phyloP scores from a whole-genome alignment of 1,140 invertebrate genomes.

The Aphelenchoides besseyi region DNA sequence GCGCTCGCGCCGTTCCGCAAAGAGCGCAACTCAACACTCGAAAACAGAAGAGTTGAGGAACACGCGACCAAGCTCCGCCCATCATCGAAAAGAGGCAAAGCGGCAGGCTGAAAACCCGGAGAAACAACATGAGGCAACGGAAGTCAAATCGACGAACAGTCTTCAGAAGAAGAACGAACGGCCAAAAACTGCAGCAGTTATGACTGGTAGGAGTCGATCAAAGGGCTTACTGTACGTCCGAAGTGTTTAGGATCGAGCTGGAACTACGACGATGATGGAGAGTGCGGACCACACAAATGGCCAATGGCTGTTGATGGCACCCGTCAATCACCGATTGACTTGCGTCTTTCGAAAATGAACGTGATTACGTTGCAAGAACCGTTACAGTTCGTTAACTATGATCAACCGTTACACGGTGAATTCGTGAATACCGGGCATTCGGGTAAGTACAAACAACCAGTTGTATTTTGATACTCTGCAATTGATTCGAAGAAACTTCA shows the following conservation, averaged over 20 bases:
- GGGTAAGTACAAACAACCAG: conserved; percentile 36
- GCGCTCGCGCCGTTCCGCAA: background rate
- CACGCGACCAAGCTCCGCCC: background rate
- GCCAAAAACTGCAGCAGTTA: background rate
- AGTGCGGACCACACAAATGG: conserved; percentile 49
- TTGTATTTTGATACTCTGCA: too few relatives aligned
- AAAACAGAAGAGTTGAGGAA: background rate
- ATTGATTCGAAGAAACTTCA: too few relatives aligned
- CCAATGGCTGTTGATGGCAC: conserved; percentile 32
- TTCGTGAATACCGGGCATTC: conserved; percentile 57
- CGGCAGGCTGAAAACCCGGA: background rate
- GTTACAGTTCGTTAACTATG: conserved; percentile 54
- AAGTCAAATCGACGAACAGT: background rate
- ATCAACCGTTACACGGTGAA: conserved; percentile 46
- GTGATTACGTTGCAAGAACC: conserved; percentile 35
- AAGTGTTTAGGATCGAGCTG: conserved; percentile 29
- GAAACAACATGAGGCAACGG: background rate
- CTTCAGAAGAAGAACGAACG: background rate
- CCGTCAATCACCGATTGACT: conserved; percentile 55
- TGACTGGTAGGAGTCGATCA: background rate
- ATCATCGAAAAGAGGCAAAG: background rate
- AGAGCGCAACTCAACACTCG: background rate
- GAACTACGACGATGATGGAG: conserved; percentile 44
- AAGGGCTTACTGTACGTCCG: background rate
- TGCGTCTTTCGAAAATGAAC: conserved; percentile 41